These are phyloP conservation scores for Actenoides hombroni DNA, from an alignment of 2,113 vertebrate genomes.

Conservation along the genomic window DNA sequence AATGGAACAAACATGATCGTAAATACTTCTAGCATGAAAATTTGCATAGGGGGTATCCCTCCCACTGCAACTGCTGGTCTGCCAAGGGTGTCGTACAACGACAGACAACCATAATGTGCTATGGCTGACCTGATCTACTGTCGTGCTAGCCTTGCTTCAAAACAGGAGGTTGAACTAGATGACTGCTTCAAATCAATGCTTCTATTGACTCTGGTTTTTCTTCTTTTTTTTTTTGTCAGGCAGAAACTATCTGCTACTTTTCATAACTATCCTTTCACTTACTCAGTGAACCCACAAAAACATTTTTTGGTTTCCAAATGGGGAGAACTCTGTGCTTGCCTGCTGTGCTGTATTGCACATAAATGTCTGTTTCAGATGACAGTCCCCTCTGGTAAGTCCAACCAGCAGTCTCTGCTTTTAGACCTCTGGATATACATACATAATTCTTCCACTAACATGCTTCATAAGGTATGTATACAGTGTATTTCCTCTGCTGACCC, in stretches of 20 bases:
- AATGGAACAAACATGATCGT: not conserved
- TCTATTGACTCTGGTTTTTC: not conserved
- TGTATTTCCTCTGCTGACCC: not conserved
- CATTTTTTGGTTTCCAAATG: not conserved
- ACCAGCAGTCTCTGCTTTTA: not conserved
- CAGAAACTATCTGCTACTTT: not conserved
- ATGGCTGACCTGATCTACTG: not conserved
- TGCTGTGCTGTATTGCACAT: not conserved
- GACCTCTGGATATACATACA: not conserved
- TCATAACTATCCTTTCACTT: not conserved
- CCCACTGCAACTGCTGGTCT: not conserved
- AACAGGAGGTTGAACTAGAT: not conserved
- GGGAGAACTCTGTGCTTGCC: not conserved
- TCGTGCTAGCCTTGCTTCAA: not conserved
- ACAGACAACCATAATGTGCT: not conserved
- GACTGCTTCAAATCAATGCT: not conserved
- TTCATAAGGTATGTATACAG: accelerated
- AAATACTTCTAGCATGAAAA: not conserved
- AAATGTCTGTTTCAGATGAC: not conserved
- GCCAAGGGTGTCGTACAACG: not conserved
- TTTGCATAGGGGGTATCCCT: not conserved
- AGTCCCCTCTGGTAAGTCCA: not conserved
- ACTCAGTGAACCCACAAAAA: not conserved
- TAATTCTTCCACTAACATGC: not conserved
- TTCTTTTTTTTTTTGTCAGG: not conserved